Conservation (phyloP, 1,140 invertebrate genomes). For the Sminthurinus signatus region DNA sequence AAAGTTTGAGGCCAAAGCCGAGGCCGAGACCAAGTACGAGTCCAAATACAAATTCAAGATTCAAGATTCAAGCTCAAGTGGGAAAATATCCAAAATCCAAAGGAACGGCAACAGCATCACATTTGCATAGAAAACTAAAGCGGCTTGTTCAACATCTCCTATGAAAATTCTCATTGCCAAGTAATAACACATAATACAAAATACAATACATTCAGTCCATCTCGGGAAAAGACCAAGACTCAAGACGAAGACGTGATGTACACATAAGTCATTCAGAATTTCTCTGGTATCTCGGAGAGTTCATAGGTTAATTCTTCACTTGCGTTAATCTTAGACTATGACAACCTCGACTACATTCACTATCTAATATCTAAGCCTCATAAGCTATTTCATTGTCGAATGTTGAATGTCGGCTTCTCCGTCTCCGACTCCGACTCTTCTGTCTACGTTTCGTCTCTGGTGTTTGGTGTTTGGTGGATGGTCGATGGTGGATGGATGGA, state of each 20-base stretch:
- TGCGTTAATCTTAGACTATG: constrained; percentile 37
- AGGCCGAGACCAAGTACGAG: not conserved
- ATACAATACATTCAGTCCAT: no score
- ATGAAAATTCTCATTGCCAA: no score
- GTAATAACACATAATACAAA: no score
- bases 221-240: no score
- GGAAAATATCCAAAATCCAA: constrained; percentile 7
- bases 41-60: not conserved
- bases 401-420: not conserved
- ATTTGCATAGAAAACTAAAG: constrained; percentile 33
- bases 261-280: constrained; percentile 15
- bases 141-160: constrained; percentile 30
- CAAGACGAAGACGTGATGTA: constrained; percentile 1
- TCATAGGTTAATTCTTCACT: constrained; percentile 39
- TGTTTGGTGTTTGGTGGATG: no score
- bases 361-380: constrained; percentile 7
- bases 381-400: not conserved
- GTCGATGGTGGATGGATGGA: no score
- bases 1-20: no score
- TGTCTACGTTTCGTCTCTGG: no score
- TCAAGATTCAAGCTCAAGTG: no score
- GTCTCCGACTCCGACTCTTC: not conserved
- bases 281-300: constrained; percentile 5
- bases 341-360: constrained; percentile 20
- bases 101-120: constrained; percentile 13